These are phyloP conservation scores for Polydrusus pterygomalis DNA, from an alignment of 2,888 invertebrate genomes.

Conservation along the genomic window DNA sequence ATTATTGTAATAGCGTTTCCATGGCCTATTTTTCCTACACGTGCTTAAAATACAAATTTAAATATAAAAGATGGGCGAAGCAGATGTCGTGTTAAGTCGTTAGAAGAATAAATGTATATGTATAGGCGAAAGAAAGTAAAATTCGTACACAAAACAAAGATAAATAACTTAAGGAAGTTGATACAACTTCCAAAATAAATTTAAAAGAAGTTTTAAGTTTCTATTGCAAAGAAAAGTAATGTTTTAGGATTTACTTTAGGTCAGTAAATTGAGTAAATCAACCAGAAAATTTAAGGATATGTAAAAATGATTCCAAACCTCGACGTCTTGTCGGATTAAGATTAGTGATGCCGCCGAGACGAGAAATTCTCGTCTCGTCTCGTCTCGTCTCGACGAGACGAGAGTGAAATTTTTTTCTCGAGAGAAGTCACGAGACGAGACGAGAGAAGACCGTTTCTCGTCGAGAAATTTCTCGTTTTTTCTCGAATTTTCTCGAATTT, in stretches of 20 bases:
- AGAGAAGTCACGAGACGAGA: too few relatives aligned
- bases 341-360: too few relatives aligned
- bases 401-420: too few relatives aligned
- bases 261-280: background rate
- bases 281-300: background rate
- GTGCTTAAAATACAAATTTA: slow-evolving; percentile 17
- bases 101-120: slow-evolving; percentile 9
- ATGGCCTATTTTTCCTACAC: slow-evolving; percentile 14
- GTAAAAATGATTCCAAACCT: background rate
- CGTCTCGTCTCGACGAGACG: too few relatives aligned
- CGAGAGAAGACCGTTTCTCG: too few relatives aligned
- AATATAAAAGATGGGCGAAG: slow-evolving; percentile 5
- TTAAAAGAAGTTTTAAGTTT: background rate
- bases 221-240: background rate
- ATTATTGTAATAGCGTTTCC: slow-evolving; percentile 12
- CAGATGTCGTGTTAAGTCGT: slow-evolving; percentile 18
- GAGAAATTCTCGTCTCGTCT: too few relatives aligned
- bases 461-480: too few relatives aligned
- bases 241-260: background rate
- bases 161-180: background rate
- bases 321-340: too few relatives aligned
- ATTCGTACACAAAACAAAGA: slow-evolving; percentile 6
- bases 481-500: too few relatives aligned
- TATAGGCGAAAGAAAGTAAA: background rate
- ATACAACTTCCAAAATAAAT: background rate